These are phyloP conservation scores for Athalia circularis DNA, from an alignment of 2,888 invertebrate genomes.

Conservation along the genomic window DNA sequence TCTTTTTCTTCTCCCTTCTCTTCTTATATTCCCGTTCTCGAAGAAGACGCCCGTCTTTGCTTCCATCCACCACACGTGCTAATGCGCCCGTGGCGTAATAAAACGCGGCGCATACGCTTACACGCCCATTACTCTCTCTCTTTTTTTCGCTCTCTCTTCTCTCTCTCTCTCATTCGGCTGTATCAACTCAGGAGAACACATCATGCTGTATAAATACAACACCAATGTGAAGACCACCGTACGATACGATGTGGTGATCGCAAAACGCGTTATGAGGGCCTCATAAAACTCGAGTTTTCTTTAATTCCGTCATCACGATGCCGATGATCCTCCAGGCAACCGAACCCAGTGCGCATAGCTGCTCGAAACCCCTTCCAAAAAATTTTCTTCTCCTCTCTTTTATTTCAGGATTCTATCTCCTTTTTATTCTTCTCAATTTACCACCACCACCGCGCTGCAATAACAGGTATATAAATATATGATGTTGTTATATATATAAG, in stretches of 20 bases:
- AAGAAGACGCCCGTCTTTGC: constrained; percentile 33
- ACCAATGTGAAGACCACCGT: constrained; percentile 16
- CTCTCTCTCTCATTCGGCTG: too few species aligned
- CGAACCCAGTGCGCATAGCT: too few species aligned
- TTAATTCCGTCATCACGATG: constrained; percentile 38
- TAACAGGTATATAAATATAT: too few species aligned
- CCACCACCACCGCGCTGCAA: too few species aligned
- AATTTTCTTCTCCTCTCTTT: too few species aligned
- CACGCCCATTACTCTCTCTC: constrained; percentile 27
- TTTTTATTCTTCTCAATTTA: too few species aligned
- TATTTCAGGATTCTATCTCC: too few species aligned
- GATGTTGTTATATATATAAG: too few species aligned
- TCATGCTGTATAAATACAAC: too few species aligned
- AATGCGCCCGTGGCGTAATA: constrained; percentile 44
- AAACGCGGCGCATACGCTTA: constrained; percentile 43
- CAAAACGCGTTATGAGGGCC: constrained; percentile 33
- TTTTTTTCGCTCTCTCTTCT: too few species aligned
- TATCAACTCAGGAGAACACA: too few species aligned
- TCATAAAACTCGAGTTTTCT: constrained; percentile 38
- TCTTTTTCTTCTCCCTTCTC: neutral
- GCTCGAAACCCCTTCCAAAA: too few species aligned
- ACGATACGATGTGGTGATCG: constrained; percentile 11
- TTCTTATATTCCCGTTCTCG: neutral
- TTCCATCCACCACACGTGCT: constrained; percentile 31
- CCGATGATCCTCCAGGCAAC: neutral